A percentile compares a stretch with the other conserved stretches of the same genome.
Evolutionary conservation across 1,140 invertebrate genomes (phyloP).

Genomic region (Brachionus sp.): DNA sequence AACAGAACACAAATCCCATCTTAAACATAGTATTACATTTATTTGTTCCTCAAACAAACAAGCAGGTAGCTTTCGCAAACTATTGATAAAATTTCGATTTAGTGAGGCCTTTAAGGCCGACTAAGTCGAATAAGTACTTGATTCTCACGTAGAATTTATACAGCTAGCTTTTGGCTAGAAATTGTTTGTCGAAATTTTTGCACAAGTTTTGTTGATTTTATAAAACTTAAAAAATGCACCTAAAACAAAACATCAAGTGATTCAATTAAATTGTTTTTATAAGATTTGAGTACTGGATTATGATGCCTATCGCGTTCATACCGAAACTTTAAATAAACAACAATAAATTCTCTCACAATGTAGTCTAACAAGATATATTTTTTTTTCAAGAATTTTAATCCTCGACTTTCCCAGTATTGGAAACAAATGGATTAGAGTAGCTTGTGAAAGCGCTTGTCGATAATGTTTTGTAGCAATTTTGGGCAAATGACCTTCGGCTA

Average conservation of each 20-base stretch:
- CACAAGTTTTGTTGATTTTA: background rate
- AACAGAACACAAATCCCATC: background rate
- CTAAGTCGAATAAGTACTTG: background rate
- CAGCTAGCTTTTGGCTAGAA: background rate
- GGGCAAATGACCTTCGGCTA: background rate
- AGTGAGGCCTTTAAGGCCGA: no score
- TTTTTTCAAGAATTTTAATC: constrained; percentile 31
- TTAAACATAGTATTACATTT: constrained; percentile 28
- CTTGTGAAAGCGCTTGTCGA: background rate
- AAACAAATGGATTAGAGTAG: constrained; percentile 22
- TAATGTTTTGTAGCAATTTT: background rate
- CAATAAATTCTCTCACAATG: background rate
- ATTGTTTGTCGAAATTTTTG: background rate
- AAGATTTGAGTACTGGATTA: constrained; percentile 14
- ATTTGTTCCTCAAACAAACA: background rate
- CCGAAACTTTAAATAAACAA: background rate
- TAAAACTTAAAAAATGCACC: constrained; percentile 26
- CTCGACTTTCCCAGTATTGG: background rate
- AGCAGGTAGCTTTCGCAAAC: background rate
- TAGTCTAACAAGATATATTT: background rate
- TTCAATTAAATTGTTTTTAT: constrained; percentile 9
- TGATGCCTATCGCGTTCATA: background rate
- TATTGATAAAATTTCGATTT: background rate
- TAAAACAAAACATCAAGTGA: background rate
- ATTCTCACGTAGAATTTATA: constrained; percentile 25